Evolutionary conservation across 2,797 vertebrate species (phyloP), one percentile per base, ranked within the genome.

Genomic region (Catamblyrhynchus diadema): DNA sequence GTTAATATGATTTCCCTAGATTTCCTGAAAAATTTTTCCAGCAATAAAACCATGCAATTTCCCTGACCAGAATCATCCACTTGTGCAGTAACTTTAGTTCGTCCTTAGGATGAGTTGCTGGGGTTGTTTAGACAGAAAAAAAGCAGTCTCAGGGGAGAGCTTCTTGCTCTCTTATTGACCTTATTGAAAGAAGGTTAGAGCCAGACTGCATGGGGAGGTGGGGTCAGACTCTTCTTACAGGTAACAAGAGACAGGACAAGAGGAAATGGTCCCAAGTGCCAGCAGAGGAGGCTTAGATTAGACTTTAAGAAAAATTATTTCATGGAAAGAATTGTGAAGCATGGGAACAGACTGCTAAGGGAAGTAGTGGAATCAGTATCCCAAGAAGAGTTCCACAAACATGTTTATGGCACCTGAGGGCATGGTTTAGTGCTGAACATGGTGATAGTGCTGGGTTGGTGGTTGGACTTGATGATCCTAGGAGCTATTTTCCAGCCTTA

Each of bases 11-110:
- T 17, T 90, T 62, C 32, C 12, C 14, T 14, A 81, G 28, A 45
- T 32, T 71, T 88, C n/a, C 37, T 39, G 18, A 69, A 72, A 83
- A 65, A 0, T 0, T 65, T 71, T 54, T 5, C 10, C 42, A 84
- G 24, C 3, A 67, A 42, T 32, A 22, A 78, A 39, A 74, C 8
- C 28, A 37, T 0, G 0, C 4, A 42, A 35, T 69, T 79, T 66
- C 25, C n/a, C 61, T 56, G 16, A 45, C 13, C 27, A 81, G 24
- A 23, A 22, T 19, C 12, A 24, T 57, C 17, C 5, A 13, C 19
- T 72, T 79, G 21, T 54, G 37, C 0, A 0, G 19, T 9, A 73
- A n/a, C 6, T 73, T 81, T 69, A 51, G 8, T 45, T 67, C 41
- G n/a, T 42, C 10, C 32, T 62, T 59, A 23, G 35, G 10, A 53